Conservation (phyloP, 2,888 invertebrate genomes). For the Eupsilia transversa region DNA sequence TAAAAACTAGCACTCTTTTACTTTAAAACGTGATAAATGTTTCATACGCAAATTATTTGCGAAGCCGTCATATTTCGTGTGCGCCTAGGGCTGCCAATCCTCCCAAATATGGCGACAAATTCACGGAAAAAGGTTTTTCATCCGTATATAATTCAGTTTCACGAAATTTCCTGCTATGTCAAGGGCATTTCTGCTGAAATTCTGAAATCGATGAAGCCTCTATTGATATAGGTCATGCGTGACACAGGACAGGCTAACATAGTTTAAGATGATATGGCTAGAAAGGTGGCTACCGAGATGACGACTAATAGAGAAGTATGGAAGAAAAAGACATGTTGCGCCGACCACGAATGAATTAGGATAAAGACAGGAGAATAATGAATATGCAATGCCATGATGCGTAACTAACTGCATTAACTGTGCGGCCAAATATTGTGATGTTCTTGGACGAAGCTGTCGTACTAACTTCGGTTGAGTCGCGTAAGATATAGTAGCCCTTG, state of each 20-base stretch:
- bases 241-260: conserved; percentile 14
- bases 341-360: too few species aligned
- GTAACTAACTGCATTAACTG: not conserved
- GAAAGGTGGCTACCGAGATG: too few species aligned
- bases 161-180: conserved; percentile 1
- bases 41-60: not conserved
- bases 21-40: conserved; percentile 3
- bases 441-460: not conserved
- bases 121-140: conserved; percentile 2
- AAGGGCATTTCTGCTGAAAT: conserved; percentile 20
- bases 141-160: conserved; percentile 23
- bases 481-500: not conserved
- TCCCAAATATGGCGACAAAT: not conserved
- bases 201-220: conserved; percentile 29
- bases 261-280: too few species aligned
- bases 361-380: too few species aligned
- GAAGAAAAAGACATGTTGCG: too few species aligned
- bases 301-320: too few species aligned
- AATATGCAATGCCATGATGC: not conserved
- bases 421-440: not conserved
- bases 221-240: conserved; percentile 28
- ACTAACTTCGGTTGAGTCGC: too few species aligned
- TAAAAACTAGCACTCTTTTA: not conserved
- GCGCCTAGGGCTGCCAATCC: conserved; percentile 24
- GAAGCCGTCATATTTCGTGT: not conserved